These are phyloP conservation scores for Drosophila putrida DNA, from an alignment of 2,888 invertebrate genomes.

Conservation along the genomic window DNA sequence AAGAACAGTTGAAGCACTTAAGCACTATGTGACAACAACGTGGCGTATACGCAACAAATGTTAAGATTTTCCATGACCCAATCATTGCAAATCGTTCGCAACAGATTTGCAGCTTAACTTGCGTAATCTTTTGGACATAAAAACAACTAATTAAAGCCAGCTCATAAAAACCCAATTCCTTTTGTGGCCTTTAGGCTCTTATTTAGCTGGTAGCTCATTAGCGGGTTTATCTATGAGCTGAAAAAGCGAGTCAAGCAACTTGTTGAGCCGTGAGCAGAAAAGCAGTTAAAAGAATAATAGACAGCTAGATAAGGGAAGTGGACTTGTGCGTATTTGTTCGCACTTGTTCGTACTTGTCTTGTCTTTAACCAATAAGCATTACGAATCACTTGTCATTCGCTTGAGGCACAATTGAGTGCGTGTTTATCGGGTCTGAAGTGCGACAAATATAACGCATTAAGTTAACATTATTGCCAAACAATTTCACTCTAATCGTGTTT, in stretches of 20 bases:
- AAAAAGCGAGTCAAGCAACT: slow-evolving; percentile 31
- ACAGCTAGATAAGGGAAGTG: neutral
- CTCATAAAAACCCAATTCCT: slow-evolving; percentile 46
- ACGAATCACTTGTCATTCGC: slow-evolving; percentile 51
- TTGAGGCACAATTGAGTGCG: slow-evolving; percentile 43
- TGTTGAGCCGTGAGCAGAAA: slow-evolving; percentile 40
- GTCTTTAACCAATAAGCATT: slow-evolving; percentile 34
- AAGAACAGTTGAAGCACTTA: slow-evolving; percentile 20
- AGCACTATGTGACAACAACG: slow-evolving; percentile 14
- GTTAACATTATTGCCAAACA: slow-evolving; percentile 70
- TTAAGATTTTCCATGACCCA: slow-evolving; percentile 8
- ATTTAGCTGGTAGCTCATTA: slow-evolving; percentile 48
- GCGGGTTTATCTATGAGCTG: slow-evolving; percentile 56
- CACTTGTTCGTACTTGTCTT: slow-evolving; percentile 33
- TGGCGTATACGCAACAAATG: slow-evolving; percentile 41
- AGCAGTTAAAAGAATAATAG: slow-evolving; percentile 1
- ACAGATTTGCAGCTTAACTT: slow-evolving; percentile 46
- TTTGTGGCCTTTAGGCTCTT: slow-evolving; percentile 30
- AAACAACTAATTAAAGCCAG: slow-evolving; percentile 49
- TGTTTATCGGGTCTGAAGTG: slow-evolving; percentile 50
- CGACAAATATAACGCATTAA: slow-evolving; percentile 55
- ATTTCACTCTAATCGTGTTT: slow-evolving; percentile 64
- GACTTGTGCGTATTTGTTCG: slow-evolving; percentile 13
- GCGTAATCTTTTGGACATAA: slow-evolving; percentile 43
- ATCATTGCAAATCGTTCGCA: slow-evolving; percentile 32